Evolutionary conservation across 1,140 invertebrate species (phyloP).

Genomic region (Drosophila punjabiensis): DNA sequence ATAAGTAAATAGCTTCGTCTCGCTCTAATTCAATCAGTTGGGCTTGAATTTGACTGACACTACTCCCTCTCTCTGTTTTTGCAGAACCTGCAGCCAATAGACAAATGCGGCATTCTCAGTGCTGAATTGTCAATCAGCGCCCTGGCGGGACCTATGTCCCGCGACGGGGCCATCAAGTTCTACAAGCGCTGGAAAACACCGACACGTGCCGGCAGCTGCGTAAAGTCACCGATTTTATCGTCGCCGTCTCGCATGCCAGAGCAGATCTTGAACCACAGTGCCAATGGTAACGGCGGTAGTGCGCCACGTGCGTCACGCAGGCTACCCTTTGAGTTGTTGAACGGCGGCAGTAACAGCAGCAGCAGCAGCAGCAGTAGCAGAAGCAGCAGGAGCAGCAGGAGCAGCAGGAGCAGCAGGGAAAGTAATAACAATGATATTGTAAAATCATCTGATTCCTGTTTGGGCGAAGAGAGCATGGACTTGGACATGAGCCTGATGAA

Average conservation of each 20-base stretch:
- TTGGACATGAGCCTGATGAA: slow-evolving; percentile 16
- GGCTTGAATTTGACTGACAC: not conserved
- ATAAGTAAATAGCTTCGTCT: not conserved
- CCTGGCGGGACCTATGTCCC: slow-evolving; percentile 94
- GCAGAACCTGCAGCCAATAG: slow-evolving; percentile 86
- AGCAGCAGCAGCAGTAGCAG: not conserved
- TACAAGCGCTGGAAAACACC: slow-evolving; percentile 93
- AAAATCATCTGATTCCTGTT: not conserved
- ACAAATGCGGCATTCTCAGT: slow-evolving; percentile 87
- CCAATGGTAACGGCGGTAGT: not conserved
- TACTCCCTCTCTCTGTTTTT: not conserved
- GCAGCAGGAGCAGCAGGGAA: not conserved
- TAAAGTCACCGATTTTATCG: slow-evolving; percentile 51
- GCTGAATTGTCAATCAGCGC: slow-evolving; percentile 91
- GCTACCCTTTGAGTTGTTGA: slow-evolving; percentile 39
- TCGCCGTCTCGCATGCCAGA: slow-evolving; percentile 41
- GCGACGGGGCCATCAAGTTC: slow-evolving; percentile 90
- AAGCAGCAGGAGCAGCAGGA: not conserved
- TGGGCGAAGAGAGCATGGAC: not conserved
- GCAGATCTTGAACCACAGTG: slow-evolving; percentile 24
- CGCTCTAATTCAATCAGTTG: not conserved
- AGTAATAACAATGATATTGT: slow-evolving; percentile 11
- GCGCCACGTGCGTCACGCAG: slow-evolving; percentile 5
- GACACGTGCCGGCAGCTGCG: slow-evolving; percentile 84
- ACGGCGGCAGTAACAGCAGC: no score